Base-by-base conservation (phyloP, 2,888 invertebrate genomes). In the Orchesellides sinensis region DNA sequence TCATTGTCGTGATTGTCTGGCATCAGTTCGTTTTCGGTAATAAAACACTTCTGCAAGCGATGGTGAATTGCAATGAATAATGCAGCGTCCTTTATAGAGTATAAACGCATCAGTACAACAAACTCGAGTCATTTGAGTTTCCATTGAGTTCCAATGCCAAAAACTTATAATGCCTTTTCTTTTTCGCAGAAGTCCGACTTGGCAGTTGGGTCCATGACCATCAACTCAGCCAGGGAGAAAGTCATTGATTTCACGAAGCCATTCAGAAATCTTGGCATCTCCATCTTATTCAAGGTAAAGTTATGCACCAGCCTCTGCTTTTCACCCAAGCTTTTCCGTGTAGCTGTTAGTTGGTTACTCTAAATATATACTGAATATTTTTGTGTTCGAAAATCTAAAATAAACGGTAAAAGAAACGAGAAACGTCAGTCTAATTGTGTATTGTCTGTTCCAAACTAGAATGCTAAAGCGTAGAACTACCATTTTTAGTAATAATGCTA, bases 161-260 rank as follows among this genome's bases (percentile, higher is more conserved):
- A 66, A 66, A 66, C 49, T 66, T 56, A 75, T 56, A 75, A 66
- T n/a, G 29, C 49, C 40, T 35, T 74, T 77, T 69, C 47, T 59
- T 32, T 72, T 63, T 68, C 90, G 0, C 91, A 96, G 97, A 94
- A 95, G 91, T 98, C 98, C 0, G 98, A 99, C 90, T 92, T 99
- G 87, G 98, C 98, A 0, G 97, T 98, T 0, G 98, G 97, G 0
- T 97, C 98, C 0, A 96, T 99, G 95, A 99, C 98, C 1, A 99
- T 99, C 88, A 98, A 97, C 91, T 98, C 98, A 90, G 97, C 98
- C 88, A 88, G 92, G 72, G 92, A 88, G 77, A 95, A 95, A 90
- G 95, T 96, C 83, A 98, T 99, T 82, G 98, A 98, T 91, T 99
- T 99, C 91, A 99, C 98, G 0, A 98, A 98, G 89, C 99, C 99